Evolutionary conservation across 2,113 vertebrate genomes (phyloP).

Genomic region (Taxidea taxus): DNA sequence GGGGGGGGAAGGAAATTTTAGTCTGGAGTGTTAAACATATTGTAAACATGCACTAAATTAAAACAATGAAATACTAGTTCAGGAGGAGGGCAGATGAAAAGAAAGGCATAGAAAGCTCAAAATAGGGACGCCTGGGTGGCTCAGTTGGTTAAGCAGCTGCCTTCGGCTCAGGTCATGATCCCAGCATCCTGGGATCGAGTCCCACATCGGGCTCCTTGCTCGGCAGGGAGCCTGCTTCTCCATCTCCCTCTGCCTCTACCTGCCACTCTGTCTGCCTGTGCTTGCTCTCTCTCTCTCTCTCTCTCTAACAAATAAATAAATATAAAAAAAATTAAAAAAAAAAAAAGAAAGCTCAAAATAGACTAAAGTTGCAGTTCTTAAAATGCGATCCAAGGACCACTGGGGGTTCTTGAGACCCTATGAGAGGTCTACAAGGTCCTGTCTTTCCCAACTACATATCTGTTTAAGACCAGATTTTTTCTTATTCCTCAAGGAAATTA

Average conservation of each 20-base stretch:
- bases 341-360: neutral
- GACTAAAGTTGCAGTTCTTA: neutral
- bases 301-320: too few species aligned
- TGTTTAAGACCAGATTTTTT: neutral
- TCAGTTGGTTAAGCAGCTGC: too few species aligned
- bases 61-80: neutral
- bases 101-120: neutral
- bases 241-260: too few species aligned
- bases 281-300: too few species aligned
- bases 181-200: too few species aligned
- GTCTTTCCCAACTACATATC: neutral
- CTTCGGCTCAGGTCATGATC: too few species aligned
- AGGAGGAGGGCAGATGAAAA: neutral
- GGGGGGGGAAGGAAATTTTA: neutral
- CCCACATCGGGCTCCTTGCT: too few species aligned
- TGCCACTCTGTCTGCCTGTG: too few species aligned
- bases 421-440: too few species aligned
- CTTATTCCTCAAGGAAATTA: neutral
- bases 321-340: too few species aligned
- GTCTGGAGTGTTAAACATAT: neutral
- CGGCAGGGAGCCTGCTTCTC: too few species aligned
- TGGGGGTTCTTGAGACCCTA: neutral
- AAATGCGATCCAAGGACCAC: neutral
- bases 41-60: neutral
- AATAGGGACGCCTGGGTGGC: too few species aligned